Evolutionary conservation across 2,113 vertebrate species (phyloP), one percentile per base, ranked within the genome.

Genomic region (Epinephelus lanceolatus): DNA sequence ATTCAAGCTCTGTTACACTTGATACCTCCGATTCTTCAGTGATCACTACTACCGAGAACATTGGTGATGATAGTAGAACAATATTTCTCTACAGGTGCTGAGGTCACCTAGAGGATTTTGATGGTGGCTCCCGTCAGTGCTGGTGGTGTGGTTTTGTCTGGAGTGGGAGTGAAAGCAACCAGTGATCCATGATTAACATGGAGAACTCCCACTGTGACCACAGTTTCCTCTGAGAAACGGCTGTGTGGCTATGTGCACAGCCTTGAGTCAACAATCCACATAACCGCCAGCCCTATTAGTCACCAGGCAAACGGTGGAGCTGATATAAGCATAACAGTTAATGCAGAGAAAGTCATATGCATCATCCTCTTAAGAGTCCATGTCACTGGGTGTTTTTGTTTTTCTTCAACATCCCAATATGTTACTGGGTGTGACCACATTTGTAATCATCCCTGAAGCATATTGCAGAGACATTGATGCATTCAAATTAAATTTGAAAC

Each of bases 161-260:
- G 77, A 91, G 90, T 84, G 61, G 84, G 73, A 93, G 85, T 94
- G 84, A 94, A 94, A 93, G 88, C 71, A 83, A 83, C 84, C 88
- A 89, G 79, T 93, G 86, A 92, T 92, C 88, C 88, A 82, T 89
- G 88, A 94, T 93, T 93, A 94, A 93, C 90, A 92, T 80, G 90
- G 61, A 94, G 89, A 93, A 90, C 92, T 94, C 91, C 91, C 92
- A 87, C 90, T 78, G 83, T 85, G 91, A 93, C 94, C 93, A 92
- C 95, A 94, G 81, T 92, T 94, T 94, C 93, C 93, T 91, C 91
- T 91, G 87, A 94, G 89, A 94, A 94, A 88, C 56, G 76, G 62
- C 89, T 73, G 86, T 91, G 90, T 85, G 93, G 91, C 83, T 85
- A 66, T 81, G 92, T 79, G 83, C 86, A 92, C 93, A 93, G 82